Percentiles rank a stretch among this genome's conserved stretches.
Evolutionary conservation across 2,113 vertebrate genomes (phyloP).

Genomic region (Syrmaticus mikado): DNA sequence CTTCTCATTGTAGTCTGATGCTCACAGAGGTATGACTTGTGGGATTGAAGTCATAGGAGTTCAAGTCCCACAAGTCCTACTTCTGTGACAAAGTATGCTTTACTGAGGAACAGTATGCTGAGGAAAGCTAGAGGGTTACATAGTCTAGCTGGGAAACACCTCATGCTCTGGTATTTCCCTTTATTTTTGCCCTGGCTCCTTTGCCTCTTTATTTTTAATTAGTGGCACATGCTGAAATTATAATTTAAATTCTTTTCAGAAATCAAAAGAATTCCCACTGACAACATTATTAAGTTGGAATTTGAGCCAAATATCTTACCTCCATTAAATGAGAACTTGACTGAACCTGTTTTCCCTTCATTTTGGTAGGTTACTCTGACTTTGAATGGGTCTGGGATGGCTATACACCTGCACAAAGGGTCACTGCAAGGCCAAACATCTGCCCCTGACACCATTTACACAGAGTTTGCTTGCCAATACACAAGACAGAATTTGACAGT

Average conservation of each 20-base stretch:
- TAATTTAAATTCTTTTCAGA: conserved; percentile 65
- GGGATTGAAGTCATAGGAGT: background rate
- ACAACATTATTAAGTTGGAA: conserved; percentile 57
- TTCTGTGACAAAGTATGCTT: background rate
- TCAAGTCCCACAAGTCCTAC: too few relatives aligned
- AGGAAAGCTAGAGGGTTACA: background rate
- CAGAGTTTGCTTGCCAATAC: accelerated
- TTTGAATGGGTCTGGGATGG: background rate
- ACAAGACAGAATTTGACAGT: background rate
- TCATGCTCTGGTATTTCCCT: background rate
- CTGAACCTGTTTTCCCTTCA: conserved; percentile 36
- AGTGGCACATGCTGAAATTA: conserved; percentile 56
- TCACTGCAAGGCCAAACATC: background rate
- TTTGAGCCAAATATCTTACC: conserved; percentile 62
- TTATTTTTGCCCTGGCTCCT: conserved; percentile 31
- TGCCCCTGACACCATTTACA: background rate
- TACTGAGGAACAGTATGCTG: background rate
- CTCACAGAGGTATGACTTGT: background rate
- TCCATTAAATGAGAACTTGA: conserved; percentile 51
- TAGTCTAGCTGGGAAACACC: conserved; percentile 12
- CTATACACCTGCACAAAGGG: background rate
- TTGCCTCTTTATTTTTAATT: conserved; percentile 55
- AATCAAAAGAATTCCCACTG: conserved; percentile 66
- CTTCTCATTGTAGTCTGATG: background rate
- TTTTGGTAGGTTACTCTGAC: background rate